Conservation (phyloP, 92 coral and sea anemone genomes). For the Metridium senile region DNA sequence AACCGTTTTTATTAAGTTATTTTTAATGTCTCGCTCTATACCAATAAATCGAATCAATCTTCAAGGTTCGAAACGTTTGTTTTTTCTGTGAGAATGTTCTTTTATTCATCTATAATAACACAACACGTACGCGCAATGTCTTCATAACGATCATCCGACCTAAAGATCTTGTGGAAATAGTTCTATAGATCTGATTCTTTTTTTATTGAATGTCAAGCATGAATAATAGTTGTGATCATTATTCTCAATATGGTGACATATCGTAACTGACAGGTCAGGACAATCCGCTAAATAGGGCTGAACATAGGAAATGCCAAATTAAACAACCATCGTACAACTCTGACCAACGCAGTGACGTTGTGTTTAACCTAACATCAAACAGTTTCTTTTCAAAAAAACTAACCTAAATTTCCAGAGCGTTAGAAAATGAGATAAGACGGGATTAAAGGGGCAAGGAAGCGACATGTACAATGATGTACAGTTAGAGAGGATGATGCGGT, state of each 20-base stretch:
- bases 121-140: background rate
- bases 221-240: conserved; percentile 61
- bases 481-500: conserved; percentile 20
- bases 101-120: too few relatives aligned
- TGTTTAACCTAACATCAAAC: conserved; percentile 4
- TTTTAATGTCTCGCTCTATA: too few relatives aligned
- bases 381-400: background rate
- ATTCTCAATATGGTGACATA: conserved; percentile 69
- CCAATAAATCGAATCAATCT: too few relatives aligned
- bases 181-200: conserved; percentile 1
- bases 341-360: conserved; percentile 10
- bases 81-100: too few relatives aligned
- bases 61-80: too few relatives aligned
- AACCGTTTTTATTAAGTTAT: too few relatives aligned
- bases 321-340: conserved; percentile 36
- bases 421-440: too few relatives aligned
- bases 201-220: conserved; percentile 66
- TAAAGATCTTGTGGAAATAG: conserved; percentile 14
- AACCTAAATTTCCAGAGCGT: background rate
- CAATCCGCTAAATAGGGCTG: conserved; percentile 78
- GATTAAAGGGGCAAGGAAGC: too few relatives aligned
- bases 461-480: background rate
- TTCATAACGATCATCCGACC: background rate
- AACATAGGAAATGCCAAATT: conserved; percentile 69
- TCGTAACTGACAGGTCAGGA: conserved; percentile 72